Evolutionary conservation across 1,140 invertebrate genomes (phyloP).

Genomic region (Drosophila albomicans): DNA sequence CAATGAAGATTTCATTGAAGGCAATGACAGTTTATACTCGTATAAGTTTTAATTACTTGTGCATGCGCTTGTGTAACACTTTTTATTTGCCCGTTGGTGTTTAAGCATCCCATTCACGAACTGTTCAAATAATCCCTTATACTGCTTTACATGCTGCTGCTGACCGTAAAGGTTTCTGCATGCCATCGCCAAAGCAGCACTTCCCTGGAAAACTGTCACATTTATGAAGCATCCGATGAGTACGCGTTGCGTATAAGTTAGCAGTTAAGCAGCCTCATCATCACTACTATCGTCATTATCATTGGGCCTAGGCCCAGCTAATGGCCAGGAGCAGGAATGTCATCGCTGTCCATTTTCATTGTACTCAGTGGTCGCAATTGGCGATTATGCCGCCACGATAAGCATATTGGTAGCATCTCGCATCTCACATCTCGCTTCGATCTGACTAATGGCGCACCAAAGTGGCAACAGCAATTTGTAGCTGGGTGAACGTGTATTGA

Average conservation of each 20-base stretch:
- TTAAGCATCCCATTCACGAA: slow-evolving; percentile 26
- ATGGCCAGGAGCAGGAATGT: slow-evolving; percentile 34
- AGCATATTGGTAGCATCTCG: slow-evolving; percentile 64
- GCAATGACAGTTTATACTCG: not conserved
- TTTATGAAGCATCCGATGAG: slow-evolving; percentile 29
- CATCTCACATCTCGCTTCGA: not conserved
- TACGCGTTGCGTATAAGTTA: slow-evolving; percentile 55
- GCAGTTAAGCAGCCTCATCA: slow-evolving; percentile 37
- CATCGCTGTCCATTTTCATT: slow-evolving; percentile 58
- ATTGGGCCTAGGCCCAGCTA: slow-evolving; percentile 4
- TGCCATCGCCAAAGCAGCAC: slow-evolving; percentile 17
- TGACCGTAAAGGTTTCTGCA: slow-evolving; percentile 16
- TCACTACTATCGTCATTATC: not conserved
- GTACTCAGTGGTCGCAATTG: slow-evolving; percentile 45
- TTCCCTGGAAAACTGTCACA: slow-evolving; percentile 46
- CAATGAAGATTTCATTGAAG: slow-evolving; percentile 1
- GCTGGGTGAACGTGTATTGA: slow-evolving; percentile 74
- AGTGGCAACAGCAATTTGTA: slow-evolving; percentile 83
- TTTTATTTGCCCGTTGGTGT: not conserved
- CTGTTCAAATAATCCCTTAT: slow-evolving; percentile 33
- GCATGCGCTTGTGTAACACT: not conserved
- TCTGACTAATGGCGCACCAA: slow-evolving; percentile 55
- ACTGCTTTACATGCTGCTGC: slow-evolving; percentile 31
- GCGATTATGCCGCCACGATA: slow-evolving; percentile 66
- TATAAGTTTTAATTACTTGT: not conserved